Percentiles rank a stretch among this genome's conserved stretches.
phyloP scores from a whole-genome alignment of 1,140 invertebrate genomes.

The Bradysia coprophila region DNA sequence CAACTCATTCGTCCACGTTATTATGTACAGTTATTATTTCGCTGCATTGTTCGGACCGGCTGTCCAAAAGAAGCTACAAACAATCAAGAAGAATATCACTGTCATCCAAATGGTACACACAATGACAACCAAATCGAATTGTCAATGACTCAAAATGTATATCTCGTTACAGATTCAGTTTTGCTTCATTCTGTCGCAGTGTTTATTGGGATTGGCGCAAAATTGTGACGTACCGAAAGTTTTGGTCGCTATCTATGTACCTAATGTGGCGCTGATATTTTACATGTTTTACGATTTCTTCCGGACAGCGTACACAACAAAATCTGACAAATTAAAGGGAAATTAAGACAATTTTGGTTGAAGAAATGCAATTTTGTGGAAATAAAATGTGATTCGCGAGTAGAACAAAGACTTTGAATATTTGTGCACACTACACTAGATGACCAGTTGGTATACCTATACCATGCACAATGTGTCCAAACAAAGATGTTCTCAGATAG shows the following conservation, averaged over 20 bases:
- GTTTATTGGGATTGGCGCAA: neutral
- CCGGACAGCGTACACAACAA: slow-evolving; percentile 27
- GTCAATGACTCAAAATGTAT: too few relatives aligned
- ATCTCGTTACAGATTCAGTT: slow-evolving; percentile 41
- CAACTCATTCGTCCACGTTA: slow-evolving; percentile 1
- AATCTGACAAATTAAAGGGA: slow-evolving; percentile 10
- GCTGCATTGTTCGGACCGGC: neutral
- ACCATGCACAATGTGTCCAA: too few relatives aligned
- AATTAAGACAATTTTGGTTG: neutral
- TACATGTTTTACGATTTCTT: slow-evolving; percentile 55
- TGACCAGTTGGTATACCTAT: too few relatives aligned
- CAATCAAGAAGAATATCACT: neutral
- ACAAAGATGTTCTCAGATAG: too few relatives aligned
- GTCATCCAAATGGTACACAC: neutral
- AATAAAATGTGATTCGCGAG: neutral
- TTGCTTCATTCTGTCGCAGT: slow-evolving; percentile 31
- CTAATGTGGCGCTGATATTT: slow-evolving; percentile 40
- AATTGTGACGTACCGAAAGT: slow-evolving; percentile 10
- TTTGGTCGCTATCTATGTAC: slow-evolving; percentile 27
- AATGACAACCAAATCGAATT: neutral
- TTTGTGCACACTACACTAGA: too few relatives aligned
- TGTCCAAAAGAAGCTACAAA: neutral
- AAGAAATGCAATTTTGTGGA: neutral
- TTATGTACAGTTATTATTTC: slow-evolving; percentile 5
- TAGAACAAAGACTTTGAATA: neutral